Conservation (phyloP, 2,113 vertebrate species). For the Boulengeromyrus knoepffleri region DNA sequence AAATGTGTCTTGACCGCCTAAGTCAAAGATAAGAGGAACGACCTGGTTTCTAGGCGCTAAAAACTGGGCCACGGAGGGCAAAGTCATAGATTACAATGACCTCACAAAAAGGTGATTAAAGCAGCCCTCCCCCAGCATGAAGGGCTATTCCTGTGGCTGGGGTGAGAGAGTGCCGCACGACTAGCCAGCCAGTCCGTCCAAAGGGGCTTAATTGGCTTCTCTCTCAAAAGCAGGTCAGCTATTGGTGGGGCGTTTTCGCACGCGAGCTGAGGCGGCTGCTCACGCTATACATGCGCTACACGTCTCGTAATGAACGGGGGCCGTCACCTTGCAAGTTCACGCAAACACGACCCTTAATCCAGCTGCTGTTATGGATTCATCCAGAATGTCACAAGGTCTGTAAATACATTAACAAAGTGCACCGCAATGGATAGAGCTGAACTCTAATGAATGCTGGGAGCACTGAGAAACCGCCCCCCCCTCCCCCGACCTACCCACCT, state of each 20-base stretch:
- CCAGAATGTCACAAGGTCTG: background rate
- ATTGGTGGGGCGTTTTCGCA: background rate
- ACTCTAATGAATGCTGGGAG: background rate
- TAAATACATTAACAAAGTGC: background rate
- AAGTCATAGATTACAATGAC: background rate
- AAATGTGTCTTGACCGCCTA: background rate
- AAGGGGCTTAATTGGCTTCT: background rate
- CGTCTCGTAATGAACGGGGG: background rate
- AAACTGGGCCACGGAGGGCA: background rate
- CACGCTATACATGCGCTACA: background rate
- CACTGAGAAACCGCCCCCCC: background rate
- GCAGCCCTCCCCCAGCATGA: background rate
- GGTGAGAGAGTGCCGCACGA: background rate
- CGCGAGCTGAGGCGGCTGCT: background rate
- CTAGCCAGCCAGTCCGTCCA: background rate
- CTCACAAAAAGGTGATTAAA: constrained; percentile 3
- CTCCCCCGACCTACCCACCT: background rate
- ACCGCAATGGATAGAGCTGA: background rate
- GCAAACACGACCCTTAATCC: background rate
- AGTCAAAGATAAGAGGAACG: background rate
- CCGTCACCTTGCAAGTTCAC: background rate
- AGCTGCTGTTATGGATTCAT: background rate
- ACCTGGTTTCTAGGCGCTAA: background rate
- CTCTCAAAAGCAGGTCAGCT: background rate
- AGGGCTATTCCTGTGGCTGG: background rate